Conservation (phyloP, 1,140 invertebrate species). For the Lepidurus couesii region DNA sequence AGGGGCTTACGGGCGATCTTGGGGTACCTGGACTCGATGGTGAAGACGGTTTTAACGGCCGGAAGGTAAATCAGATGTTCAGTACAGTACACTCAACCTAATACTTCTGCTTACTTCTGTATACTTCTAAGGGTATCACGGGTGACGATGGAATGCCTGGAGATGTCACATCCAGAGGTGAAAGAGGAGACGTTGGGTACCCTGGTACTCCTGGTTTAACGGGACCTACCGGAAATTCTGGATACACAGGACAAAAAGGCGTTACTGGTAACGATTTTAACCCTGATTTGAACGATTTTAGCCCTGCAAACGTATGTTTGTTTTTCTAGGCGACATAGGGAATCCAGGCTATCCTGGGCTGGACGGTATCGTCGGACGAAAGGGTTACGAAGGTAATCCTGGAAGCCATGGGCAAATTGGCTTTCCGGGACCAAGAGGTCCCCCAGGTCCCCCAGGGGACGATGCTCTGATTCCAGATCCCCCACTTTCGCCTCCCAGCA, state of each 20-base stretch:
- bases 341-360: conserved; percentile 38
- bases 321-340: conserved; percentile 30
- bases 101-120: too few species aligned
- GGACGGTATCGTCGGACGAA: conserved; percentile 39
- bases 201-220: conserved; percentile 22
- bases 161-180: neutral
- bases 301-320: too few species aligned
- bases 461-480: conserved; percentile 51
- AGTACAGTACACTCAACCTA: neutral
- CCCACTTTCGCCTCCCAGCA: conserved; percentile 60
- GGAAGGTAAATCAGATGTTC: neutral
- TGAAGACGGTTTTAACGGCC: neutral
- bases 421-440: conserved; percentile 39
- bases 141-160: neutral
- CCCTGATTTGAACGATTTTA: too few species aligned
- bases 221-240: conserved; percentile 31
- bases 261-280: conserved; percentile 30
- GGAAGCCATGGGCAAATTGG: conserved; percentile 27
- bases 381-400: conserved; percentile 39
- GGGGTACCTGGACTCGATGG: conserved; percentile 33
- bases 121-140: neutral
- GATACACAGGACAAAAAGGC: conserved; percentile 35
- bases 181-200: conserved; percentile 26
- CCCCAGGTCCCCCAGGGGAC: conserved; percentile 39
- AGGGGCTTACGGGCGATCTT: conserved; percentile 26